Base-by-base conservation (phyloP, 2,888 invertebrate species). In the Blastobasis lacticolella region DNA sequence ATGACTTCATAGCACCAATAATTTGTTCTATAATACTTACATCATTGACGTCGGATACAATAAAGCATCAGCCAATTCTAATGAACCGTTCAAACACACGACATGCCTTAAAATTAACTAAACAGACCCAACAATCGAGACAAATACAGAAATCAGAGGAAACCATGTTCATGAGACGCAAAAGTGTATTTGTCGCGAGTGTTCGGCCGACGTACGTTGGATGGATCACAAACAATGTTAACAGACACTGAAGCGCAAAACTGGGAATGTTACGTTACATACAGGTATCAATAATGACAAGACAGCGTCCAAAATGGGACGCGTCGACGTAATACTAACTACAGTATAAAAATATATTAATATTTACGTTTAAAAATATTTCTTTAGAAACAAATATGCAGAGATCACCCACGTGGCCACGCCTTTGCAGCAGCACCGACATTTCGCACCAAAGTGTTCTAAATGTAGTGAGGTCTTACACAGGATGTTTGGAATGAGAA, bases 211-310 rank as follows among this genome's bases (percentile, higher is more conserved):
- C 42, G 42, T 42, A 50, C 49, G 47, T 75, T 81, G 82, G 81
- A 87, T 86, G 82, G 86, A 85, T 83, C 86, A 86, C 87, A 86
- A 85, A 83, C 83, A 81, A 71, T 82, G 82, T 86, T 85, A 82
- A 74, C 57, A 60, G 66, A 79, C 78, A 85, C 77, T 78, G 75
- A 85, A 85, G 83, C 82, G 69, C 85, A 85, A 23, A 76, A 85
- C 84, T 78, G 79, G 87, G 85, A 86, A 88, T 87, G 87, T 87
- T 82, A 82, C 73, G 81, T 80, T 77, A 74, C 73, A 42, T 80
- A 88, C 87, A 88, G 87, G 88, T 88, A 88, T 87, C 87, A 88
- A 88, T 86, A 75, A 67, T 66, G 70, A 71, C 69, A 68, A 71
- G 76, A 76, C 70, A 68, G 56, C 61, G 69, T 64, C 73, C 71